phyloP scores from a whole-genome alignment of 1,140 invertebrate species.

The Riptortus pedestris region DNA sequence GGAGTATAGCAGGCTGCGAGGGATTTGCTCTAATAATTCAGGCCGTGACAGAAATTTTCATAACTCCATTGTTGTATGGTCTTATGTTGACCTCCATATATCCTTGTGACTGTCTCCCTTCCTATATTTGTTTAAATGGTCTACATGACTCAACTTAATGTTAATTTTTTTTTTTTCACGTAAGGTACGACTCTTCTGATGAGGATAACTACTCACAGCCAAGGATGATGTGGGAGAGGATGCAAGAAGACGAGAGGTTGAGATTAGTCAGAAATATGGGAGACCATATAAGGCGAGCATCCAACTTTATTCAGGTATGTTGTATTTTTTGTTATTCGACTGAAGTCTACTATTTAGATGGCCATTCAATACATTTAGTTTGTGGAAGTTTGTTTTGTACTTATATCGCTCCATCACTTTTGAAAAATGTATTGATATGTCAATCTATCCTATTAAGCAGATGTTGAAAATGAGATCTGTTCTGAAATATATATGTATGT shows the following conservation, averaged over 20 bases:
- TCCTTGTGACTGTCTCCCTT: too few species aligned
- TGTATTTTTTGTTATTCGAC: neutral
- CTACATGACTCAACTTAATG: too few species aligned
- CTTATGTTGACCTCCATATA: too few species aligned
- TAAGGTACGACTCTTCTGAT: slow-evolving; percentile 62
- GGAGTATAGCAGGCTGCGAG: too few species aligned
- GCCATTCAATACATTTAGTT: neutral
- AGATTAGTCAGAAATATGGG: slow-evolving; percentile 71
- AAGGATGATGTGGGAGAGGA: slow-evolving; percentile 65
- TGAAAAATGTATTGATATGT: neutral
- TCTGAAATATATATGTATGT: neutral
- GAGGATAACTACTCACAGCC: slow-evolving; percentile 86
- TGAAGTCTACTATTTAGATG: neutral
- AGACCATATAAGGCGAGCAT: slow-evolving; percentile 58
- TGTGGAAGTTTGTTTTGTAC: neutral
- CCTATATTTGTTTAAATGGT: too few species aligned
- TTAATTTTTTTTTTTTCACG: slow-evolving; percentile 32
- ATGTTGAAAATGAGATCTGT: neutral
- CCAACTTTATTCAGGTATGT: slow-evolving; percentile 65
- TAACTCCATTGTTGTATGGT: too few species aligned
- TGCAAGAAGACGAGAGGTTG: slow-evolving; percentile 54
- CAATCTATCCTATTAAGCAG: neutral
- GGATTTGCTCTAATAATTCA: too few species aligned
- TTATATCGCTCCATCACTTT: neutral
- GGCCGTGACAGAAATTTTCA: too few species aligned